phyloP scores from a whole-genome alignment of 92 coral and sea anemone genomes.

The Pocillopora grandis region DNA sequence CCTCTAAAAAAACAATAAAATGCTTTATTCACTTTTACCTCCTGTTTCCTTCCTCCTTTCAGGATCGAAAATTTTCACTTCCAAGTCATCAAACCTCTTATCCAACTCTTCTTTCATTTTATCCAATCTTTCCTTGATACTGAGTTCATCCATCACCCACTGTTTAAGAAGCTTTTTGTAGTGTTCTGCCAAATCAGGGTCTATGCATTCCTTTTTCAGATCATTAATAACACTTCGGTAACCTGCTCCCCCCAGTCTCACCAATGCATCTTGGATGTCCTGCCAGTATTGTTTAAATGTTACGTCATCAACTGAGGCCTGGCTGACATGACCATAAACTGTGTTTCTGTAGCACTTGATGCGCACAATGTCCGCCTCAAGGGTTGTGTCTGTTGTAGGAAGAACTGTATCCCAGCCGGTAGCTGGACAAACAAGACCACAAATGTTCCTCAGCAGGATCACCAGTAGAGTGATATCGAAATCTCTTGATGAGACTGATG shows the following conservation, averaged over 20 bases:
- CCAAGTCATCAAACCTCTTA: neutral
- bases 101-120: neutral
- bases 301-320: constrained; percentile 22
- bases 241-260: constrained; percentile 26
- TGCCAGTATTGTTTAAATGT: constrained; percentile 39
- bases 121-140: neutral
- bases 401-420: constrained; percentile 30
- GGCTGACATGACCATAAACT: constrained; percentile 26
- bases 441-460: constrained; percentile 16
- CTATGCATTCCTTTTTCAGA: constrained; percentile 27
- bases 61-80: too few relatives aligned
- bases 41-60: too few relatives aligned
- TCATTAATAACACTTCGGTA: constrained; percentile 15
- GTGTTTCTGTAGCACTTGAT: constrained; percentile 37
- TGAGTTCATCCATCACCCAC: neutral
- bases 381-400: constrained; percentile 4
- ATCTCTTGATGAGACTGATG: constrained; percentile 7
- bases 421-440: neutral
- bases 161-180: neutral
- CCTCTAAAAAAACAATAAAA: too few relatives aligned
- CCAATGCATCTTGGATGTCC: constrained; percentile 30
- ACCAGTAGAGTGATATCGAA: constrained; percentile 47
- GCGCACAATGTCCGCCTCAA: constrained; percentile 41
- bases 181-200: neutral
- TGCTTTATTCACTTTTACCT: too few relatives aligned